These are phyloP conservation scores for Bombus waltoni DNA, from an alignment of 1,140 invertebrate genomes.

Conservation along the genomic window DNA sequence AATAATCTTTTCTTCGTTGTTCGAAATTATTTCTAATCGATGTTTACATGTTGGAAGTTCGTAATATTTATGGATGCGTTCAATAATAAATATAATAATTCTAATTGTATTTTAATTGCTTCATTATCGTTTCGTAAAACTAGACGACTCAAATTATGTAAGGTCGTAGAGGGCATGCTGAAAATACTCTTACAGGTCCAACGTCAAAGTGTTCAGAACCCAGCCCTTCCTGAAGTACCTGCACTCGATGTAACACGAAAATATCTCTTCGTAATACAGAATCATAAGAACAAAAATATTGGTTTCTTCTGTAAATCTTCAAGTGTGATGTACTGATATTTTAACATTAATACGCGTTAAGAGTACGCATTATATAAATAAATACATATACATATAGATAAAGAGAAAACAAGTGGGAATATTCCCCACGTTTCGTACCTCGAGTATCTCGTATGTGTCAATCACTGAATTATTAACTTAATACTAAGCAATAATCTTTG, in stretches of 20 bases:
- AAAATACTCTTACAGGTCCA: slow-evolving; percentile 67
- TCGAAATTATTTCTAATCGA: slow-evolving; percentile 23
- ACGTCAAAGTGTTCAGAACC: slow-evolving; percentile 74
- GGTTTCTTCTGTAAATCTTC: slow-evolving; percentile 44
- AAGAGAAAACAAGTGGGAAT: slow-evolving; percentile 30
- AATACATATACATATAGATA: slow-evolving; percentile 60
- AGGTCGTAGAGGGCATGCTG: slow-evolving; percentile 25
- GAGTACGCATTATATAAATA: slow-evolving; percentile 5
- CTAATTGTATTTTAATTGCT: background rate
- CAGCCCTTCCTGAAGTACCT: slow-evolving; percentile 74
- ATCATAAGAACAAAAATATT: slow-evolving; percentile 25
- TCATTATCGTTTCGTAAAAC: background rate
- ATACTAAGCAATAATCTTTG: slow-evolving; percentile 76
- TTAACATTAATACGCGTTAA: slow-evolving; percentile 61
- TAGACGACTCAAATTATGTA: background rate
- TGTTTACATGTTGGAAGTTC: background rate
- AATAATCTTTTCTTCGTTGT: slow-evolving; percentile 15
- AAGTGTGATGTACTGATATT: slow-evolving; percentile 68
- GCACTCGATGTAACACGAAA: slow-evolving; percentile 61
- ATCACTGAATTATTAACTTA: slow-evolving; percentile 70
- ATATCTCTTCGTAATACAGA: slow-evolving; percentile 43
- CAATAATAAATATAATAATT: background rate
- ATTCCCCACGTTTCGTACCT: slow-evolving; percentile 66
- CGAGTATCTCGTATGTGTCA: slow-evolving; percentile 74
- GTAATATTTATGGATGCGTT: background rate